Percentiles rank a stretch among this genome's conserved stretches.
These are phyloP conservation scores for Acanthurus lineatus DNA, from an alignment of 2,797 vertebrate species.

Conservation along the genomic window DNA sequence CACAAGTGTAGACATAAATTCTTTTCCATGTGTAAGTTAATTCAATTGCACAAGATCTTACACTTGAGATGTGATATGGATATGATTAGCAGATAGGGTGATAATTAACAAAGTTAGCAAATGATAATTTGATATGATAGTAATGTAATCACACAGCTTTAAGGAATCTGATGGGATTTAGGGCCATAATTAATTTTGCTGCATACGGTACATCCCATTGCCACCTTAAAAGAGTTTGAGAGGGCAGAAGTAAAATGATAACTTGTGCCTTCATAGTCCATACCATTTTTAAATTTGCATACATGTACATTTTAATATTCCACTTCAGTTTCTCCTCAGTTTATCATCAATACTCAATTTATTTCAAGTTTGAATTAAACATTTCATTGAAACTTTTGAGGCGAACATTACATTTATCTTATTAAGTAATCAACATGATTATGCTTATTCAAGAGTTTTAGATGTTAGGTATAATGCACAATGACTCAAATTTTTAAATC, in stretches of 20 bases:
- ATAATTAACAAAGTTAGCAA: conserved; percentile 75
- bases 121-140: conserved; percentile 70
- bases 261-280: conserved; percentile 16
- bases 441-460: not conserved
- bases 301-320: conserved; percentile 5
- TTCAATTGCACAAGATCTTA: conserved; percentile 55
- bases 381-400: not conserved
- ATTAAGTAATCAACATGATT: no score
- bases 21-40: conserved; percentile 38
- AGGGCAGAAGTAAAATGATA: not conserved
- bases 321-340: not conserved
- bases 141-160: conserved; percentile 61
- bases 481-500: not conserved
- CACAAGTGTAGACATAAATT: conserved; percentile 41
- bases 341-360: not conserved
- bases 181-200: conserved; percentile 62
- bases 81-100: conserved; percentile 61
- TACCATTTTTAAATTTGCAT: not conserved
- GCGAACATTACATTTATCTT: not conserved
- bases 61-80: conserved; percentile 57
- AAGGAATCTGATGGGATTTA: conserved; percentile 47
- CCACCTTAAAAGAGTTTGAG: conserved; percentile 33
- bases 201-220: conserved; percentile 20
- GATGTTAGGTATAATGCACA: conserved; percentile 4
- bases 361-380: not conserved